Evolutionary conservation across 2,888 invertebrate species (phyloP), one percentile per base, ranked within the genome.

Genomic region (Ischnus inquisitorius): DNA sequence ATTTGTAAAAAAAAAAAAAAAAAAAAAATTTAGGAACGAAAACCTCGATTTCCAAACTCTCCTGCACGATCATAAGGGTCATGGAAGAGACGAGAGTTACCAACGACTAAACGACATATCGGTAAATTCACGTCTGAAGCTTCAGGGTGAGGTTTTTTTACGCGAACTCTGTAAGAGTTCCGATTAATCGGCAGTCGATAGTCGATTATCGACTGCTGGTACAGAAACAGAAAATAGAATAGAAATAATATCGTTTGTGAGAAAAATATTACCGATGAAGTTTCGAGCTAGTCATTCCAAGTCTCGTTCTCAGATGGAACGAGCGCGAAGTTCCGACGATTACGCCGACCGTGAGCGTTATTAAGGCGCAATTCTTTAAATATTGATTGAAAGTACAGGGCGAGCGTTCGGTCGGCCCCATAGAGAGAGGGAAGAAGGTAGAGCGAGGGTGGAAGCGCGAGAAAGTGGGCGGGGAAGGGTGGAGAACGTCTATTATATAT

Each of bases 301-400:
- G 25, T n/a, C 48, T 3, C 16, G 41, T 48, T 22, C 14, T 34
- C 54, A 85, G 86, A 79, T 86, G 85, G 76, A 54, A 67, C 65
- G 62, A 22, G 3, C 3, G 62, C 22, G 69, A 65, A 86, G 85
- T 41, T 87, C 71, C 87, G 83, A 87, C 87, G 87, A 89, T 91
- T 88, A 90, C 88, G 87, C 88, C 88, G 88, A 88, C 85, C 85
- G 87, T 84, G 88, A 86, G 82, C 88, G 90, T 92, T 92, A 92
- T 92, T 92, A 92, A 92, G 91, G 92, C 92, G 92, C 92, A 92
- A 92, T 92, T 92, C 92, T 92, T 92, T 92, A 92, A 92, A 92
- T 92, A 92, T 92, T 92, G 92, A 92, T 92, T 92, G 91, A 91
- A 91, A 90, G 90, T 90, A 88, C 80, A 81, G 87, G 79, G 84